Base-by-base conservation (phyloP, 2,888 invertebrate genomes). In the Cosmia trapezina region DNA sequence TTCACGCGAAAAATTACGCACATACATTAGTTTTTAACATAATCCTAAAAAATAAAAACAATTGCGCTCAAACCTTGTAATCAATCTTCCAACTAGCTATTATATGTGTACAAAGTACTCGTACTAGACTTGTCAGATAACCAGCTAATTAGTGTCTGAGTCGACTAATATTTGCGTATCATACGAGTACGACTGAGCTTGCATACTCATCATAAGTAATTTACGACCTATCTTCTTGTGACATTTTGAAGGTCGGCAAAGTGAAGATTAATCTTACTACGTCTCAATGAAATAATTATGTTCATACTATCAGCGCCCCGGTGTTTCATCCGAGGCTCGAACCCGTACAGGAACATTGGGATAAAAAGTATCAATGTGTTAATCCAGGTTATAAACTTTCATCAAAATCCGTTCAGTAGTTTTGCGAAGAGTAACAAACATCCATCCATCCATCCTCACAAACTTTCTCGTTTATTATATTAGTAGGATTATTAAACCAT, bases 211-310 rank as follows among this genome's bases (percentile, higher is more conserved):
- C 47, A n/a, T 45, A 51, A 68, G 17, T 75, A 49, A 61, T 56
- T 43, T 45, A 47, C 14, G 19, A 77, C 43, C 51, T 41, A 71
- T 71, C 61, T 57, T 56, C 17, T 33, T 22, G 33, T 51, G 78
- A 62, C 62, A 71, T 51, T 45, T 37, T 37, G 51, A 57, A 70
- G 62, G 51, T 53, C 28, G 37, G 11, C 37, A 19, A 62, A 62
- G 62, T 77, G 28, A n/a, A 47, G 53, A 61, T 75, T 77, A 61
- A 75, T 62, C 28, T 2, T 28, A 28, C 28, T 28, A 28, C 28
- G 28, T 28, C 12, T 70, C 33, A 43, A 49, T 53, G 2, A 76
- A 45, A 22, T 43, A 41, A n/a, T 45, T 28, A 59, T 57, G 2
- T 37, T 49, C 43, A 17, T 77, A 12, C 28, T 28, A 28, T 1